Evolutionary conservation across 2,888 invertebrate species (phyloP), one percentile per base, ranked within the genome.

Genomic region (Folsomia manolachei): DNA sequence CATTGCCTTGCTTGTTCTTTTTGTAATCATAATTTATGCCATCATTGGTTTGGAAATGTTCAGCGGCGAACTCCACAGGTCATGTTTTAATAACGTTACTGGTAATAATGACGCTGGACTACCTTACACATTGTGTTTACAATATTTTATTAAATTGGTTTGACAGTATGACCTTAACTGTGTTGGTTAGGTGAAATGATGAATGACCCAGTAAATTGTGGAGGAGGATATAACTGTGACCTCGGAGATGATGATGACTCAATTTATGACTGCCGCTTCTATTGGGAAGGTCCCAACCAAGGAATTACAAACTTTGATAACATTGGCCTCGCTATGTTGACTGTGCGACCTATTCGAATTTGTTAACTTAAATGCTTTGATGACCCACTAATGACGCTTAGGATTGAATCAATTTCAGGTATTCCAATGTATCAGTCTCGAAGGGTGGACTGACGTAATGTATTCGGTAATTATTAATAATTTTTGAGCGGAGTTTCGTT

Each of bases 251-350:
- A 64, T 7, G 71, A 66, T 21, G 69, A 71, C 24, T 56, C 63
- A 19, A 60, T 70, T 27, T 81, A 71, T 67, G 76, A 78, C 9
- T 84, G 84, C 72, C 73, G 80, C 14, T 80, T 78, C 2, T 81
- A 80, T 25, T 84, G 84, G 83, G 83, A 82, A 71, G 86, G 86
- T 9, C 86, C 86, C 18, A 85, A 85, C 78, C 84, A 85, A 76
- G 88, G 88, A 69, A 88, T 88, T 79, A 88, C 88, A 19, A 88
- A 88, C 82, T 88, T 88, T 82, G 88, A 88, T 82, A 88, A 88
- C 83, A 87, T 88, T 82, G 88, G 87, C 62, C 84, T 89, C 39
- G 87, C 88, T 72, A 89, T 89, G 88, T 83, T 89, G 72, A 88
- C 88, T 25, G 88, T 88, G 71, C n/a, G n/a, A n/a, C n/a, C n/a